Evolutionary conservation across 2,113 vertebrate genomes (phyloP).

Genomic region (Notothenia rossii): DNA sequence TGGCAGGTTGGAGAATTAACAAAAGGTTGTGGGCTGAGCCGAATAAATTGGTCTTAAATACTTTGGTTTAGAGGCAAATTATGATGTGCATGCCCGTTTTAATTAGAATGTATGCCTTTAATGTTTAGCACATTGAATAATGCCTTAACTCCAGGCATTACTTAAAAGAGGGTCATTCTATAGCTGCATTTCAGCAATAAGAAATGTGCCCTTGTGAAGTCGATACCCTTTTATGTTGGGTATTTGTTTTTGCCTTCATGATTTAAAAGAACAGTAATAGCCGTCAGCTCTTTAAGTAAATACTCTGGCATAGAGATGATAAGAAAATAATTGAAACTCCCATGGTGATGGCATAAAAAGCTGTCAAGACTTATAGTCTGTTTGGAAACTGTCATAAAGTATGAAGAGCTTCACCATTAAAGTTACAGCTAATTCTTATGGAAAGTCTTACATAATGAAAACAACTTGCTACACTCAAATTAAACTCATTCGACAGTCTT

Average conservation of each 20-base stretch:
- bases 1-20: slow-evolving; percentile 42
- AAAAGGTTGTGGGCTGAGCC: slow-evolving; percentile 35
- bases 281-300: slow-evolving; percentile 63
- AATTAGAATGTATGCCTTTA: slow-evolving; percentile 64
- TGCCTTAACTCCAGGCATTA: slow-evolving; percentile 52
- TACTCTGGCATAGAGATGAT: slow-evolving; percentile 69
- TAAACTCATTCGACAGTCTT: slow-evolving; percentile 23
- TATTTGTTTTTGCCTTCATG: slow-evolving; percentile 58
- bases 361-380: slow-evolving; percentile 47
- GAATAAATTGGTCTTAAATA: slow-evolving; percentile 49
- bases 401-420: slow-evolving; percentile 38
- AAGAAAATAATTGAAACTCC: slow-evolving; percentile 64
- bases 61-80: slow-evolving; percentile 50
- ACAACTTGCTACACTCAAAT: slow-evolving; percentile 25
- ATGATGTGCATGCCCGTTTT: slow-evolving; percentile 42
- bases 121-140: slow-evolving; percentile 48
- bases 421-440: slow-evolving; percentile 42
- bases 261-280: slow-evolving; percentile 66
- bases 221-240: slow-evolving; percentile 61
- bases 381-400: slow-evolving; percentile 40
- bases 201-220: slow-evolving; percentile 41
- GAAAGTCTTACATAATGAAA: slow-evolving; percentile 27
- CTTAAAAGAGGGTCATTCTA: slow-evolving; percentile 65
- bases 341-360: slow-evolving; percentile 29
- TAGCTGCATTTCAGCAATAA: slow-evolving; percentile 42